These are phyloP conservation scores for Tenebrosternarchus preto DNA, from an alignment of 2,113 vertebrate genomes.

Conservation along the genomic window DNA sequence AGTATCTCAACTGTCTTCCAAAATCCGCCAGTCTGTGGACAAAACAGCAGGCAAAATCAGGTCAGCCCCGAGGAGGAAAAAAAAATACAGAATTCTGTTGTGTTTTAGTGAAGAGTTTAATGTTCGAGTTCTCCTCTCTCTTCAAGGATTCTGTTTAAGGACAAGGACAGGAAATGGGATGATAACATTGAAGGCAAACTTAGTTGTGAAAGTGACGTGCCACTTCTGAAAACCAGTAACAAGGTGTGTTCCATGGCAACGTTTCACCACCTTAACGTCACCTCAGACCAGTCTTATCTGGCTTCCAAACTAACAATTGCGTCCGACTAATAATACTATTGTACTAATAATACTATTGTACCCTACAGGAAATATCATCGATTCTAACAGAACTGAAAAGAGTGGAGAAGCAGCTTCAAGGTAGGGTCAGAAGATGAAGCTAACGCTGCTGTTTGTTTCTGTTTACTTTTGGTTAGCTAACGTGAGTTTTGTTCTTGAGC, in stretches of 20 bases:
- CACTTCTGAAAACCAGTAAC: conserved; percentile 94
- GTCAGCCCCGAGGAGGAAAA: conserved; percentile 66
- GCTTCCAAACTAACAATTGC: neutral
- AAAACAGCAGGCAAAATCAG: conserved; percentile 97
- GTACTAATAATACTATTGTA: neutral
- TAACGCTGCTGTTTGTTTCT: neutral
- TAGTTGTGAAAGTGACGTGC: conserved; percentile 88
- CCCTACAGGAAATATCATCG: conserved; percentile 88
- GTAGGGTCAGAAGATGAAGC: conserved; percentile 65
- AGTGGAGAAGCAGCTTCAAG: conserved; percentile 96
- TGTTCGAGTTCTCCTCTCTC: conserved; percentile 38
- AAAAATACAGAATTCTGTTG: neutral
- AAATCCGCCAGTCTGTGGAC: conserved; percentile 93
- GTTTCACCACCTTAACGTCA: no score
- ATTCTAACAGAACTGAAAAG: conserved; percentile 93
- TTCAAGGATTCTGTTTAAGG: conserved; percentile 94
- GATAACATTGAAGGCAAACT: conserved; percentile 95
- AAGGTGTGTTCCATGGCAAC: conserved; percentile 77
- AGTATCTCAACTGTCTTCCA: conserved; percentile 92
- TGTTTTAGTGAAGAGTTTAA: conserved; percentile 5
- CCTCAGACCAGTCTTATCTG: neutral
- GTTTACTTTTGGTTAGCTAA: neutral
- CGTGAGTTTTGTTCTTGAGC: neutral
- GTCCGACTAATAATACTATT: neutral
- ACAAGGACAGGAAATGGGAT: conserved; percentile 97